Evolutionary conservation across 2,113 vertebrate genomes (phyloP).

Genomic region (Copsychus sechellarum): DNA sequence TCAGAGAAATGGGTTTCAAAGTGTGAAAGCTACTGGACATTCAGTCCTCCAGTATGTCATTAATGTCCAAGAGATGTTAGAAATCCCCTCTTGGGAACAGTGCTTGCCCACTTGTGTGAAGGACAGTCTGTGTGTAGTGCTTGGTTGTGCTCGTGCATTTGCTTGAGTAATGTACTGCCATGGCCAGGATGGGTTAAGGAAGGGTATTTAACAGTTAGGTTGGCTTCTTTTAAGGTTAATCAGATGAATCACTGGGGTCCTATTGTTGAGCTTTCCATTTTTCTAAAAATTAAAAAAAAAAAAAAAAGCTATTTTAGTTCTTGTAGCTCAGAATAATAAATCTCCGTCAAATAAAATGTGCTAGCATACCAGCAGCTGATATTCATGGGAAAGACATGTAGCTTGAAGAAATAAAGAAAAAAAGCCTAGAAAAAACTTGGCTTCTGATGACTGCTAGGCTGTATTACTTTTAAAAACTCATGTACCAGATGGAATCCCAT

Average conservation of each 20-base stretch:
- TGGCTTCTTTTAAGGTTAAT: conserved; percentile 8
- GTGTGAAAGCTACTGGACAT: background rate
- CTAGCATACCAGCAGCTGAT: background rate
- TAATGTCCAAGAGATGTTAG: background rate
- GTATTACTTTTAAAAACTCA: background rate
- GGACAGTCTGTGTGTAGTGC: background rate
- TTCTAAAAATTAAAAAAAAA: background rate
- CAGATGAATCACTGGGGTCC: background rate
- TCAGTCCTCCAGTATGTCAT: background rate
- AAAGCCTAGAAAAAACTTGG: background rate
- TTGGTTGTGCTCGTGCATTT: background rate
- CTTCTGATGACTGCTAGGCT: background rate
- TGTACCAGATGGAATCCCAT: background rate
- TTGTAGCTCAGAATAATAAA: background rate
- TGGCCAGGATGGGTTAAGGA: background rate
- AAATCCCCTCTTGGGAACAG: background rate
- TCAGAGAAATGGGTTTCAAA: background rate
- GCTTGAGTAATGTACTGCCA: background rate
- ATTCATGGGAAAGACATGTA: background rate
- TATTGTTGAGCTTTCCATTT: background rate
- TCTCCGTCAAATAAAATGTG: background rate
- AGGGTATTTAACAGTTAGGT: background rate
- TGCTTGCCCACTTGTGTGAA: background rate
- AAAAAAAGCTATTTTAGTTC: background rate
- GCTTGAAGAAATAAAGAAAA: background rate